Base-by-base conservation (phyloP, 2,888 invertebrate species). In the Pollenia amentaria region DNA sequence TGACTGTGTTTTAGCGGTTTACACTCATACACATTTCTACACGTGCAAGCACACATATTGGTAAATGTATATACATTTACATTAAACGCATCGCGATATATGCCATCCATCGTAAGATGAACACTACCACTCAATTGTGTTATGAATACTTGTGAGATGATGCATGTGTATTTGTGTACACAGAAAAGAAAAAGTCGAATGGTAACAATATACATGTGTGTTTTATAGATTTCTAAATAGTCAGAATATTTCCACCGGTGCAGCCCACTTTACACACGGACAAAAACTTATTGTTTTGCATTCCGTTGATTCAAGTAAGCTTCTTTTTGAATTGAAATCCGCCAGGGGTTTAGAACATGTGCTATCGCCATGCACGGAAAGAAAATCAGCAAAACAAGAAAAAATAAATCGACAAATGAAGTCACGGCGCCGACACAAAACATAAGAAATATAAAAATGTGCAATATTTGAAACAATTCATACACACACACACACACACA, bases 281-380 rank as follows among this genome's bases (percentile, higher is more conserved):
- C 53, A 18, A 88, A 78, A 87, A 81, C 73, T 65, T 78, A 84
- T 88, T 88, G 86, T 87, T 84, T 88, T 88, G 85, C 85, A 88
- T 87, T 87, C 70, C 79, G 75, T 75, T 84, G 86, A 85, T 83
- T 84, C 78, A 83, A 88, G 70, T 87, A 85, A 85, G 86, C 86
- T 88, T 86, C 85, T 87, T 85, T 81, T 42, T 64, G 64, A 46
- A 70, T 77, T 84, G 78, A 80, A 80, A 79, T 70, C 73, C 83
- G 60, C 40, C 42, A 48, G 55, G 85, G 73, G 72, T 72, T 75
- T 57, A 60, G 73, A 70, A 69, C 70, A 84, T 84, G 86, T 82
- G 84, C 83, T 86, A 86, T 88, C 85, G 72, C 85, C 76, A 79
- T 73, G 84, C 18, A 76, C 76, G 62, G 29, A 69, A 29, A 9